Percentiles rank a stretch among this genome's conserved stretches.
These are phyloP conservation scores for Fulmarus glacialis DNA, from an alignment of 2,113 vertebrate species.

Conservation along the genomic window DNA sequence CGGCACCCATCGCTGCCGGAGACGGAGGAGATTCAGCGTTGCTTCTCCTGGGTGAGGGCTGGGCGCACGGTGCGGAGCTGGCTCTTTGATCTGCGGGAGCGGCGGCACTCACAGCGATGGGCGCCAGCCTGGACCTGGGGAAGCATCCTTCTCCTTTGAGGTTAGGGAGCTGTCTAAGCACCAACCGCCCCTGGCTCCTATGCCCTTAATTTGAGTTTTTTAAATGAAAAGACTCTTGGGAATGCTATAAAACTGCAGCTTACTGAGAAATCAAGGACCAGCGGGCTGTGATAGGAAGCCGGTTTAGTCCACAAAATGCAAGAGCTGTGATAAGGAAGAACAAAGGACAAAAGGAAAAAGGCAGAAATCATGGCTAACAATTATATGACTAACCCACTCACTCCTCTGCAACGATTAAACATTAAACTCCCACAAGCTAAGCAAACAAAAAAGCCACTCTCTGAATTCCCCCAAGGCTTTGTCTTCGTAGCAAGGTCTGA, in stretches of 20 bases:
- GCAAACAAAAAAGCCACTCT: not conserved
- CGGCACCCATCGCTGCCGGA: rapidly evolving
- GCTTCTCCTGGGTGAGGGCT: not conserved
- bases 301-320: not conserved
- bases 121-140: not conserved
- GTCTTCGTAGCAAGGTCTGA: not conserved
- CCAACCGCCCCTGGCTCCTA: not conserved
- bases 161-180: not conserved
- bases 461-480: constrained; percentile 31
- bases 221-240: not conserved
- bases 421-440: constrained; percentile 53
- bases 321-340: not conserved
- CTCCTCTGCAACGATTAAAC: constrained; percentile 47
- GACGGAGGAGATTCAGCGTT: rapidly evolving
- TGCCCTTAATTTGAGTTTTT: not conserved
- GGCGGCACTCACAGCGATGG: rapidly evolving
- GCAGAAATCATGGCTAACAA: constrained; percentile 29
- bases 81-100: not conserved
- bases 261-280: not conserved
- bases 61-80: not conserved
- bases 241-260: not conserved
- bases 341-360: constrained; percentile 51
- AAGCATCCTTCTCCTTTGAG: not conserved
- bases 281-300: not conserved
- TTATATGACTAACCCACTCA: constrained; percentile 24